Evolutionary conservation across 2,113 vertebrate species (phyloP).

Genomic region (Paedocypris sp.): DNA sequence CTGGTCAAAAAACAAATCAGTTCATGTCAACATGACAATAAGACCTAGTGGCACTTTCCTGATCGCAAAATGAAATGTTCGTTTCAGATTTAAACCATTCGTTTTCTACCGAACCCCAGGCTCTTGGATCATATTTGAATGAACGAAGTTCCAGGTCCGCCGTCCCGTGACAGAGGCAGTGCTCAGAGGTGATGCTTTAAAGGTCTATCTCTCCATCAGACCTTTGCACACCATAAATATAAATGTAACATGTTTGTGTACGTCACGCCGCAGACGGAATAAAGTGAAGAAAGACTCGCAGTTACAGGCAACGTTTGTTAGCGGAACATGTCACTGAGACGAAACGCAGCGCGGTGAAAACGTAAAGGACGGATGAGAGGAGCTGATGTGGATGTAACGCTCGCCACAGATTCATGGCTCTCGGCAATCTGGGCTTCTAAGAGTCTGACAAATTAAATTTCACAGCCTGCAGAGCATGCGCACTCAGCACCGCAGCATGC

Average conservation of each 20-base stretch:
- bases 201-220: neutral
- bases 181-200: neutral
- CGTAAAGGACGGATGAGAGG: conserved; percentile 4
- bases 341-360: conserved; percentile 27
- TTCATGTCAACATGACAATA: too few species aligned
- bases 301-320: neutral
- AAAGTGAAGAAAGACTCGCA: neutral
- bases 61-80: too few species aligned
- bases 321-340: neutral
- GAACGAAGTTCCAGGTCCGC: neutral
- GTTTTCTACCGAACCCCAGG: too few species aligned
- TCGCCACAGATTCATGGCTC: conserved; percentile 34
- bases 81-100: too few species aligned
- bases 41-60: too few species aligned
- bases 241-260: conserved; percentile 6
- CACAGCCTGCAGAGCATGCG: conserved; percentile 52
- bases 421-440: conserved; percentile 42
- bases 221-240: conserved; percentile 3
- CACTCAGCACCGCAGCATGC: neutral
- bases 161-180: neutral
- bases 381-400: conserved; percentile 43
- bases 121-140: too few species aligned
- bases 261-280: neutral
- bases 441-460: conserved; percentile 66
- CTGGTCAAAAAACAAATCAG: too few species aligned